Evolutionary conservation across 2,888 invertebrate species (phyloP).

Genomic region (Helobdella robusta): DNA sequence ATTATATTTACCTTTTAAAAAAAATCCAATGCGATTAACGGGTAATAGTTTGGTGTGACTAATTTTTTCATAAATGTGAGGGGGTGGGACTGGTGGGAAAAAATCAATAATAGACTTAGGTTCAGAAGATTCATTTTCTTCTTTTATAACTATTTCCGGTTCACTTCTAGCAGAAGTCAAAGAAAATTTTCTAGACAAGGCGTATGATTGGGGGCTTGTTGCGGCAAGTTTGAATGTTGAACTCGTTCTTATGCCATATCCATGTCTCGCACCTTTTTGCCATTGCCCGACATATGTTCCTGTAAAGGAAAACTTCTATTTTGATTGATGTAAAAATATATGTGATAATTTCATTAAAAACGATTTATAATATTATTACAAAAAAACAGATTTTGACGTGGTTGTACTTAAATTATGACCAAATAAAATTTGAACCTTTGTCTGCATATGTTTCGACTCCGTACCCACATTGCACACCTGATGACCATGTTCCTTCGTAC

Average conservation of each 20-base stretch:
- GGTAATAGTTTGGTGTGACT: constrained; percentile 5
- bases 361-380: background rate
- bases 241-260: constrained; percentile 93
- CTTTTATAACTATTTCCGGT: constrained; percentile 17
- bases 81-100: constrained; percentile 12
- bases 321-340: background rate
- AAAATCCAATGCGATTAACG: constrained; percentile 24
- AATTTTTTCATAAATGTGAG: background rate
- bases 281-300: constrained; percentile 81
- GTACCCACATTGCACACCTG: constrained; percentile 96
- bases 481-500: constrained; percentile 67
- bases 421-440: constrained; percentile 66
- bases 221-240: constrained; percentile 93
- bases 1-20: constrained; percentile 19
- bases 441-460: constrained; percentile 98
- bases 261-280: constrained; percentile 94
- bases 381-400: background rate
- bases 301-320: constrained; percentile 11
- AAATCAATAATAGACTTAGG: constrained; percentile 16
- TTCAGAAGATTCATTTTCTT: background rate
- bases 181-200: constrained; percentile 13
- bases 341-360: background rate
- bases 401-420: background rate
- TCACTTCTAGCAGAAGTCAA: constrained; percentile 20
- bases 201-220: constrained; percentile 9